Evolutionary conservation across 2,888 invertebrate species (phyloP), one percentile per base, ranked within the genome.

Genomic region (Caprella mutica): DNA sequence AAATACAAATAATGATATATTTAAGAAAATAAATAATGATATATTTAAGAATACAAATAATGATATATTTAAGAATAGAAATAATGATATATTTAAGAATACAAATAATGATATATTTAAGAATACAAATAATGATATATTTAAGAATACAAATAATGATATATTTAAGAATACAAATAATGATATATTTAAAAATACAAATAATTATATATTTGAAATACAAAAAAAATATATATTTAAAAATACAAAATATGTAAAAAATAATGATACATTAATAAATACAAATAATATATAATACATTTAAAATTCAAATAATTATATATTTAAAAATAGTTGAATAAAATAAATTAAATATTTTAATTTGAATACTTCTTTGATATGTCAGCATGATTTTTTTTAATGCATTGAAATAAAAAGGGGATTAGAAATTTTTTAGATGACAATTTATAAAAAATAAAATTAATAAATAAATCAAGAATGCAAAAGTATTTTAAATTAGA

Each of bases 11-110:
- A 46, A 44, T 19, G 42, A n/a, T 53, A 46, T 53, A 46, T 53
- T 19, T 53, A 46, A 44, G 17, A 19, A 43, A 44, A 43, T 53
- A 43, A 44, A 43, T 53, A 43, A 14, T 21, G 23, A 43, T 53
- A 43, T 53, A 43, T 53, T 26, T 53, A 24, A 44, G 29, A 66
- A 66, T 42, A 43, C 24, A 53, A 44, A 53, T 39, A 53, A 21
- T 26, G 19, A 55, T 39, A 35, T 39, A 17, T 55, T 29, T 42
- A 27, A 27, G 17, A 35, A 27, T 3, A 55, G 38, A 55, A 23
- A 55, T 55, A 55, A 38, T 26, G 19, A 35, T 55, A 38, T 39
- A 27, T 53, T 40, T 55, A 56, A n/a, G 40, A 19, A 39, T 38
- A 40, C 19, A 24, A n/a, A 33, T 56, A 38, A 56, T 35, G 23